Base-by-base conservation (phyloP, 2,888 invertebrate species). In the Hydriomena furcata region DNA sequence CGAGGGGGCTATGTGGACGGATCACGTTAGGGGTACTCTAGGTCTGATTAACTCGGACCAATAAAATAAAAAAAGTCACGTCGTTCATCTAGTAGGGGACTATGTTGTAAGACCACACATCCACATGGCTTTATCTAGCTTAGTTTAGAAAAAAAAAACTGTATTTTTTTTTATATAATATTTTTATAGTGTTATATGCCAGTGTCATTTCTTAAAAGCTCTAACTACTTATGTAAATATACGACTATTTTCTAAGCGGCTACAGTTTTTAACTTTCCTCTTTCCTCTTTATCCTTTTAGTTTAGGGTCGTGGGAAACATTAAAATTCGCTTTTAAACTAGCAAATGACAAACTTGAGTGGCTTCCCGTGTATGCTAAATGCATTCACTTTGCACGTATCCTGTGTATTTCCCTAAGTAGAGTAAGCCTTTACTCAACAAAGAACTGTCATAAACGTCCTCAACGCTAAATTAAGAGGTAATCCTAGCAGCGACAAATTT, bases 301-400 rank as follows among this genome's bases (percentile, higher is more conserved):
- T 37, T 52, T 44, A 40, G 37, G 49, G 55, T 52, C 55, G 49
- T 44, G 46, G 49, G 46, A 28, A 31, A 38, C 58, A 58, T 60
- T 42, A 60, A 56, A 55, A 50, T 45, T 52, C 8, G 34, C 57
- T 54, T 32, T 41, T 40, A 55, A 53, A 53, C 25, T 30, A 38
- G 41, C 45, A 45, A 45, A 55, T 37, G 40, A 32, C 20, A 10
- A 6, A 13, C 24, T 41, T 55, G 51, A 61, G 56, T 59, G 52
- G 45, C 31, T 61, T 59, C 51, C 45, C 55, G 42, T 61, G 61
- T 61, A 46, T 45, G 42, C 42, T 43, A 52, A 59, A 60, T 49
- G 37, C 25, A 38, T 51, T 58, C 35, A 59, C 51, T 53, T 52
- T 46, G 32, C 52, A 60, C 37, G 40, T 47, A 50, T 45, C 35